Conservation (phyloP, 2,797 vertebrate genomes). For the Lithobates sylvaticus region DNA sequence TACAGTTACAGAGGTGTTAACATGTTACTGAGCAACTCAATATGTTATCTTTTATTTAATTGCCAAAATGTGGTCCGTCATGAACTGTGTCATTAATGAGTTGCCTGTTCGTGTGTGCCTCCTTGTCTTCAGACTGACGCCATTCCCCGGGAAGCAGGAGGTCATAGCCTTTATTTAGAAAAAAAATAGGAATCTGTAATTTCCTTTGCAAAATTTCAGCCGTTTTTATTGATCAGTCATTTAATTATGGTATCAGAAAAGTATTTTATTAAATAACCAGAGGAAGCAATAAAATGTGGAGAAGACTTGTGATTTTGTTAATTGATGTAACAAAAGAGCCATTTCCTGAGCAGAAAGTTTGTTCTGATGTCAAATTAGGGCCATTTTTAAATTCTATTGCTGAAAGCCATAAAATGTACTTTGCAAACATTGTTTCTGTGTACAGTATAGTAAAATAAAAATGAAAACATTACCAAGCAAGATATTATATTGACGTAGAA, state of each 20-base stretch:
- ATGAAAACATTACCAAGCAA: too few relatives aligned
- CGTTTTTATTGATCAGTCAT: slow-evolving; percentile 67
- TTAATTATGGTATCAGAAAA: slow-evolving; percentile 72
- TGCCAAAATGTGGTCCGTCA: not conserved
- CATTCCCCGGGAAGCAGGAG: slow-evolving; percentile 50
- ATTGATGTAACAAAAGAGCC: not conserved
- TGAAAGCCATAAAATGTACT: not conserved
- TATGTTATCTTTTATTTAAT: not conserved
- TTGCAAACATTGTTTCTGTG: too few relatives aligned
- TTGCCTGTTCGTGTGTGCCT: not conserved
- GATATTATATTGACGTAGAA: too few relatives aligned
- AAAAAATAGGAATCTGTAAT: slow-evolving; percentile 60
- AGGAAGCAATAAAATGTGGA: slow-evolving; percentile 67
- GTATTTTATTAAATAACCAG: slow-evolving; percentile 65
- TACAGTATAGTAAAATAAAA: too few relatives aligned
- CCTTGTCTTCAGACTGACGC: not conserved
- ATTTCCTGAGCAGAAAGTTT: slow-evolving; percentile 41
- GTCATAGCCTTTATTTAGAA: slow-evolving; percentile 58
- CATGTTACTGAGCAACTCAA: not conserved
- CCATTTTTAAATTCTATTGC: not conserved
- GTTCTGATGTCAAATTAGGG: not conserved
- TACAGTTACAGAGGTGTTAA: not conserved
- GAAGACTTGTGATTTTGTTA: slow-evolving; percentile 20
- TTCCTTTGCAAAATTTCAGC: slow-evolving; percentile 69
- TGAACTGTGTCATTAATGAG: not conserved